Evolutionary conservation across 2,113 vertebrate genomes (phyloP).

Genomic region (Penelope pileata): DNA sequence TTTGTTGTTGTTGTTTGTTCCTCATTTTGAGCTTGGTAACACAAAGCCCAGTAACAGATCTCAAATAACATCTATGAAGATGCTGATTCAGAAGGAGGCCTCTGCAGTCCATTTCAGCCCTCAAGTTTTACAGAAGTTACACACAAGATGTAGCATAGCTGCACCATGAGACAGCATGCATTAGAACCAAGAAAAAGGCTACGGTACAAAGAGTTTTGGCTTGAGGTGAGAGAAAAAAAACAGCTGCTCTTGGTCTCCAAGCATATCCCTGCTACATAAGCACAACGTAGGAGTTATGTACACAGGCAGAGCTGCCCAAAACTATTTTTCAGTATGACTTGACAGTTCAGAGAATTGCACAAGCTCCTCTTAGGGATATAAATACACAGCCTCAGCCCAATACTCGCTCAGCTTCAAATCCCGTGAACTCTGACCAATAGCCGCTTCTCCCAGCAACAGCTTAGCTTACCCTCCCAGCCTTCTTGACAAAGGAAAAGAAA

Average conservation of each 20-base stretch:
- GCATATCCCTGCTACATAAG: not conserved
- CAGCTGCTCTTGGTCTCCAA: not conserved
- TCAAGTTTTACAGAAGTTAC: not conserved
- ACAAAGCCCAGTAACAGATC: not conserved
- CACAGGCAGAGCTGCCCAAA: not conserved
- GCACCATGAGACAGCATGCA: not conserved
- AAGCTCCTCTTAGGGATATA: not conserved
- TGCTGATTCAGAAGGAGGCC: not conserved
- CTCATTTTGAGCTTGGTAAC: rapidly evolving
- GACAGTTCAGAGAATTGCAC: conserved; percentile 2
- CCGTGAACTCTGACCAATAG: not conserved
- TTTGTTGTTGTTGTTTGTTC: not conserved
- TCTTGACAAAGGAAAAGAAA: not conserved
- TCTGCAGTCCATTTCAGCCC: not conserved
- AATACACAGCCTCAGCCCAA: not conserved
- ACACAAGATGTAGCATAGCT: not conserved
- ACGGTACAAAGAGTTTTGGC: not conserved
- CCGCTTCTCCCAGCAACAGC: not conserved
- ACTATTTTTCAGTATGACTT: not conserved
- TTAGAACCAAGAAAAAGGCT: not conserved
- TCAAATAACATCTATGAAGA: not conserved
- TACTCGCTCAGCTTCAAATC: not conserved
- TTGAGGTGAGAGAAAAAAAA: not conserved
- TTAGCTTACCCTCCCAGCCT: not conserved
- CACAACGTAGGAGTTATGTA: not conserved